Base-by-base conservation (phyloP, 2,797 vertebrate species). In the Manis pentadactyla region DNA sequence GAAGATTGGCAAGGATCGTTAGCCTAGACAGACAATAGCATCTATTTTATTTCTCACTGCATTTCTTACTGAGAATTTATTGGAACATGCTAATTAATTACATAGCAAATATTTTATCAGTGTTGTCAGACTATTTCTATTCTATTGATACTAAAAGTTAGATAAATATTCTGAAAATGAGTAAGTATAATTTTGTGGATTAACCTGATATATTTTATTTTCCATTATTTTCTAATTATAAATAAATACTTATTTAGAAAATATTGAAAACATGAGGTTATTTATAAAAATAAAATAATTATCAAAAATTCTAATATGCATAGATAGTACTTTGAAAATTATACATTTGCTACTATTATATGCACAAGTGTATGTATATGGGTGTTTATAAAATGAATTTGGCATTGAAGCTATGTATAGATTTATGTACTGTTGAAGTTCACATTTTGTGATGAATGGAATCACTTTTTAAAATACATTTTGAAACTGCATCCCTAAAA, bases 1-100 rank as follows among this genome's bases (percentile, higher is more conserved):
- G 42, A 87, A 86, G 17, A 61, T 34, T 71, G 11, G 31, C 2
- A 57, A 55, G 12, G n/a, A 93, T 82, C 29, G 7, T 25, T 87
- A 39, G 7, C 11, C 31, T 49, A 87, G 25, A 92, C 92, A 82
- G n/a, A 90, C 81, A 21, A 31, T 78, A 78, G 21, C 17, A 89
- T 81, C 66, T 37, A 39, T 75, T 94, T 7, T 82, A 21, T 83
- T 69, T 96, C 15, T 83, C 31, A 86, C 5, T 86, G 18, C 7
- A n/a, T 15, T 94, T 59, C 42, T 53, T 77, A 81, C 19, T 85
- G 61, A 97, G 92, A 90, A 46, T n/a, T 27, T 42, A 81, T 34
- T 55, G 42, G 49, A 86, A 66, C 7, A n/a, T 23, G 31, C 4
- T 83, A 1, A 59, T 42, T 79, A 73, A 81, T n/a, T 66, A 64